Base-by-base conservation (phyloP, 1,140 invertebrate genomes). In the Nasonia giraulti region DNA sequence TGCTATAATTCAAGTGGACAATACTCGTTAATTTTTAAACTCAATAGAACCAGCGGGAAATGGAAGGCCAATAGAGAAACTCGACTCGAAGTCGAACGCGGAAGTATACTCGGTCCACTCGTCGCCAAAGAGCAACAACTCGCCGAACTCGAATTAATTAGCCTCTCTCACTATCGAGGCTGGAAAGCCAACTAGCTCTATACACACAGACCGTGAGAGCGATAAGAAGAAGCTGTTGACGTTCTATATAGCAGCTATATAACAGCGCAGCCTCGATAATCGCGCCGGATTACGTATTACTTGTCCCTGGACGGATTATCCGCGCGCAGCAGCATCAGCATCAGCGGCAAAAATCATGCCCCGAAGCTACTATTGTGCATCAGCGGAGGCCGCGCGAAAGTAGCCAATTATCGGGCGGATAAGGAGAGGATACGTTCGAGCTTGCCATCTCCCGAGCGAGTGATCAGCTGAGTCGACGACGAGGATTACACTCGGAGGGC, bases 191-290 rank as follows among this genome's bases (percentile, higher is more conserved):
- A 69, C 68, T 62, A 62, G 17, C 20, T 62, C 20, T 62, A 6
- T 0, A n/a, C 33, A 74, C 7, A 12, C 11, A 27, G 27, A 37
- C 33, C 31, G 33, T 5, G 71, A 23, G 40, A 8, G 73, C 73
- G 73, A 75, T 75, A 75, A 75, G 73, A 44, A 75, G 37, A 37
- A 37, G 73, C 73, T 44, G 73, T 44, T n/a, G 73, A 37, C 37
- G 73, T n/a, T 14, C 20, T 62, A n/a, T 62, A n/a, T 62, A 62
- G 20, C 20, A 17, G 20, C 55, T 62, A 62, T n/a, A 62, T 7
- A 62, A 27, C 71, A 20, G 17, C 73, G 10, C 14, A 37, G 17
- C 37, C 31, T 40, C 37, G 73, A 40, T 62, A 62, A 62, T 37
- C 37, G 37, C 73, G 0, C 10, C 10, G 73, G 37, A 44, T 44